Percentiles rank a stretch among this genome's conserved stretches.
Evolutionary conservation across 2,113 vertebrate genomes (phyloP).

Genomic region (Ameiurus melas): DNA sequence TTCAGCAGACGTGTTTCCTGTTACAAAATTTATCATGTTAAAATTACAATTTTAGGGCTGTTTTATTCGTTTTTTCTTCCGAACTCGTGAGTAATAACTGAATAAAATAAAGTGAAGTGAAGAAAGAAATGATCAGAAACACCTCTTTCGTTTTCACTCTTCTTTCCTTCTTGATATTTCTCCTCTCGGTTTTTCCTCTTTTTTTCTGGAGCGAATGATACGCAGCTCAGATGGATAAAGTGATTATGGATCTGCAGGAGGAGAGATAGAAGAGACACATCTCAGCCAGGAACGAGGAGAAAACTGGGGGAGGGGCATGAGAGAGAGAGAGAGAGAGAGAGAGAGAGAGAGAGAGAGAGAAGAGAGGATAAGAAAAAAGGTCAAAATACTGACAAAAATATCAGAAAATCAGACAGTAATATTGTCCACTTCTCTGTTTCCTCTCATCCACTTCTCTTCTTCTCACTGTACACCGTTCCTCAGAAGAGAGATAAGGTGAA

Average conservation of each 20-base stretch:
- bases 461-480: neutral
- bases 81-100: neutral
- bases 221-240: neutral
- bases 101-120: neutral
- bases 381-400: neutral
- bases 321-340: neutral
- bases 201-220: neutral
- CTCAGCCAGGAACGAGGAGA: neutral
- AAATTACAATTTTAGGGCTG: neutral
- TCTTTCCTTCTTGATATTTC: neutral
- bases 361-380: conserved; percentile 3
- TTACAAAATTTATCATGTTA: neutral
- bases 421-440: neutral
- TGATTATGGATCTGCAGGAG: neutral
- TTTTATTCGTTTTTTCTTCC: neutral
- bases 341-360: conserved; percentile 9
- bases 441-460: neutral
- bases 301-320: neutral
- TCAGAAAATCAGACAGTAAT: neutral
- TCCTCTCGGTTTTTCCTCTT: neutral
- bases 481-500: neutral
- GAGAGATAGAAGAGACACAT: neutral
- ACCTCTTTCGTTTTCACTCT: neutral
- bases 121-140: neutral
- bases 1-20: neutral